phyloP scores from a whole-genome alignment of 2,113 vertebrate species.

The Alouatta palliata region DNA sequence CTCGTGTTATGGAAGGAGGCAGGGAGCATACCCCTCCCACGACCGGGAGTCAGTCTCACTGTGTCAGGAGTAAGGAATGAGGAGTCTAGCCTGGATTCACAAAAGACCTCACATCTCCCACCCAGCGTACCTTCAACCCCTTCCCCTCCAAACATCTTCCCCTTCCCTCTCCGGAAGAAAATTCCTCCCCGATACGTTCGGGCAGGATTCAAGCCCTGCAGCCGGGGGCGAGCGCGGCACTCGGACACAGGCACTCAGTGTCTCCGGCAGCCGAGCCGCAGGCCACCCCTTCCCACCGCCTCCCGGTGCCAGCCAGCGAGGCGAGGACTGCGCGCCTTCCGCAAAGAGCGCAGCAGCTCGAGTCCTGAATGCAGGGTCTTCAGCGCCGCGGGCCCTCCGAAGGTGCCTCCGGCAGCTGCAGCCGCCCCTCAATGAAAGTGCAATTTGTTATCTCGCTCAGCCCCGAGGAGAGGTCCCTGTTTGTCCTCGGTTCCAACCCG shows the following conservation, averaged over 20 bases:
- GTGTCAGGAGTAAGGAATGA: background rate
- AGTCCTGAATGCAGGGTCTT: constrained; percentile 32
- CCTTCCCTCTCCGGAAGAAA: background rate
- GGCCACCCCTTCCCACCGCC: constrained; percentile 19
- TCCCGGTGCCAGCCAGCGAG: background rate
- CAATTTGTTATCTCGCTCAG: constrained; percentile 5
- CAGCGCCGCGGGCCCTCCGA: background rate
- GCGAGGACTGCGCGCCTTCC: background rate
- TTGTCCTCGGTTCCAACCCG: background rate
- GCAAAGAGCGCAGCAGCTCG: background rate
- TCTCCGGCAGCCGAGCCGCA: background rate
- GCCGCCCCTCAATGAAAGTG: constrained; percentile 53
- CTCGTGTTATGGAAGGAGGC: background rate
- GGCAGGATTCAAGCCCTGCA: background rate
- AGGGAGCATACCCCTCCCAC: background rate
- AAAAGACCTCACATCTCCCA: background rate
- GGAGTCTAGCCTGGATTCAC: background rate
- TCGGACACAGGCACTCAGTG: background rate
- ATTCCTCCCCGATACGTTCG: constrained; percentile 20
- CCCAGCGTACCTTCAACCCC: background rate
- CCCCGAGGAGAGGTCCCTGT: background rate
- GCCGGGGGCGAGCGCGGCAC: background rate
- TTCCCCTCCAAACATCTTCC: background rate
- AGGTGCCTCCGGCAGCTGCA: constrained; percentile 45
- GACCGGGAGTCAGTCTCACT: background rate